Conservation (phyloP, 2,888 invertebrate genomes). For the Apamea sordens region DNA sequence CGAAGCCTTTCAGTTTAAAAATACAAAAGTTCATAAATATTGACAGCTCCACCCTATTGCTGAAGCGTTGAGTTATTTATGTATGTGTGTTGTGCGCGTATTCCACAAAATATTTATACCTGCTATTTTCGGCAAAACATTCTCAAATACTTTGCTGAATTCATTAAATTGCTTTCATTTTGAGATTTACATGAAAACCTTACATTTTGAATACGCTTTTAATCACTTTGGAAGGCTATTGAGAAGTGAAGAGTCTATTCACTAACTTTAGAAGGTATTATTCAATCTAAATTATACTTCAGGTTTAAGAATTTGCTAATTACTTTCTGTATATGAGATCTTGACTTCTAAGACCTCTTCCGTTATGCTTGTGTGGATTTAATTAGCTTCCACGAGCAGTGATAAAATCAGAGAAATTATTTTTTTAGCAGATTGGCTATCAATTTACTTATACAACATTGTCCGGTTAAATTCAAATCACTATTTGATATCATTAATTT, state of each 20-base stretch:
- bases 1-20: slow-evolving; percentile 34
- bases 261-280: slow-evolving; percentile 35
- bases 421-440: not conserved
- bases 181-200: slow-evolving; percentile 5
- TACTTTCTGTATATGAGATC: not conserved
- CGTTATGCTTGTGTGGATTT: not conserved
- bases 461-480: not conserved
- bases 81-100: slow-evolving; percentile 4
- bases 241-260: slow-evolving; percentile 24
- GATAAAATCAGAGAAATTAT: not conserved
- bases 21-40: slow-evolving; percentile 52
- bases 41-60: slow-evolving; percentile 39
- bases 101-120: slow-evolving; percentile 19
- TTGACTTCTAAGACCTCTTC: not conserved
- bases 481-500: not conserved
- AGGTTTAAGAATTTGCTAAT: slow-evolving; percentile 33
- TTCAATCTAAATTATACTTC: slow-evolving; percentile 15
- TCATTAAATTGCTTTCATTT: slow-evolving; percentile 33
- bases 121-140: slow-evolving; percentile 13
- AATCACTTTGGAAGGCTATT: slow-evolving; percentile 41
- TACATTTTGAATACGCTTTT: slow-evolving; percentile 22
- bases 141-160: slow-evolving; percentile 28
- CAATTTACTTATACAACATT: not conserved
- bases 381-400: not conserved
- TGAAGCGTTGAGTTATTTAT: slow-evolving; percentile 39